Conservation (phyloP, 1,140 invertebrate genomes). For the Drosophila nasuta region DNA sequence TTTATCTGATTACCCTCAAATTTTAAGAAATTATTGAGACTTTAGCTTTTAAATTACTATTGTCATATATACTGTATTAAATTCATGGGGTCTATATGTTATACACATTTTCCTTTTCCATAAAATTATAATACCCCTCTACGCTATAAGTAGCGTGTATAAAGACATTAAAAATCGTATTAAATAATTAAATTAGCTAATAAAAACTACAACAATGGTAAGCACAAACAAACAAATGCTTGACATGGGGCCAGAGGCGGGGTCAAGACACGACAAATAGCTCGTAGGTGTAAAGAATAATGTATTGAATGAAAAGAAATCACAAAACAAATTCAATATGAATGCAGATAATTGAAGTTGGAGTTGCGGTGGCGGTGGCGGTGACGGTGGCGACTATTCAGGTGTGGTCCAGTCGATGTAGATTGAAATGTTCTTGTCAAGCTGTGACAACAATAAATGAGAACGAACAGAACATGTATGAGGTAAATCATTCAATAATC, state of each 20-base stretch:
- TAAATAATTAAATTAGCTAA: slow-evolving; percentile 47
- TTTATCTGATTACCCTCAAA: no score
- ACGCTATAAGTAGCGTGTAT: not conserved
- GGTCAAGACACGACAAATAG: slow-evolving; percentile 39
- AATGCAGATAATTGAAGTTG: not conserved
- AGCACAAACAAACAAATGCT: slow-evolving; percentile 31
- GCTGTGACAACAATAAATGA: slow-evolving; percentile 35
- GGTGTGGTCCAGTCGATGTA: slow-evolving; percentile 48
- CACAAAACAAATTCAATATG: slow-evolving; percentile 17
- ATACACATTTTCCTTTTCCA: no score
- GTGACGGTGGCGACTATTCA: slow-evolving; percentile 4
- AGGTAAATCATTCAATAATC: slow-evolving; percentile 38
- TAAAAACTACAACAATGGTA: slow-evolving; percentile 28
- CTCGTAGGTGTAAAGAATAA: slow-evolving; percentile 36
- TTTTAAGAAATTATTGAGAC: no score
- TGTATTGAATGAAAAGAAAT: slow-evolving; percentile 7
- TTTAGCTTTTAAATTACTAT: no score
- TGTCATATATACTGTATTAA: no score
- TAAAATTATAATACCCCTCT: no score
- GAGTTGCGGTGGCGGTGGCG: slow-evolving; percentile 1
- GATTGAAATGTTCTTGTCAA: slow-evolving; percentile 65
- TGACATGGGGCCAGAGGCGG: not conserved
- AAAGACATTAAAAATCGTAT: slow-evolving; percentile 1
- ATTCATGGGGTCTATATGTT: no score
- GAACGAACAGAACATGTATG: slow-evolving; percentile 28